phyloP scores from a whole-genome alignment of 1,140 invertebrate genomes.

The Latrodectus geometricus region DNA sequence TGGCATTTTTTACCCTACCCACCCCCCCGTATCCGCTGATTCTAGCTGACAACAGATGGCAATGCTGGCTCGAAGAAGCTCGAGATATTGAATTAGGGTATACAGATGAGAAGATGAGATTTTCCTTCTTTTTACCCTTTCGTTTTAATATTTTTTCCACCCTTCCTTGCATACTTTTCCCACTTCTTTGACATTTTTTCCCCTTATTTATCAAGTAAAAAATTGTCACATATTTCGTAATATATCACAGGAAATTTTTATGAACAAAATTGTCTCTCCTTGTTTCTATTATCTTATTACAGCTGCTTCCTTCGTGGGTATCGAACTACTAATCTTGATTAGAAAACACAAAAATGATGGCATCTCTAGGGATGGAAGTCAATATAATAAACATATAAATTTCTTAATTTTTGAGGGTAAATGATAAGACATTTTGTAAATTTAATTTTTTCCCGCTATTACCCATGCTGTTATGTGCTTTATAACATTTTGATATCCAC shows the following conservation, averaged over 20 bases:
- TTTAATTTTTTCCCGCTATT: no score
- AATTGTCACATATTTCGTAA: conserved; percentile 59
- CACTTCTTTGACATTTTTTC: conserved; percentile 37
- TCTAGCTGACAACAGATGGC: conserved; percentile 52
- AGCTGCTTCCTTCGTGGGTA: conserved; percentile 16
- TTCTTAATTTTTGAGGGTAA: no score
- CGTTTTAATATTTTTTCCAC: conserved; percentile 42
- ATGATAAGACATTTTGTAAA: no score
- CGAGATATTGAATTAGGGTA: conserved; percentile 40
- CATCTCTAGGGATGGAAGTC: no score
- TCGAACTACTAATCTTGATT: neutral
- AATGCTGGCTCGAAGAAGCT: conserved; percentile 54
- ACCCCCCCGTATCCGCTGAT: neutral
- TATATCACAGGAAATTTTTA: conserved; percentile 54
- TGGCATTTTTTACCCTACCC: conserved; percentile 28
- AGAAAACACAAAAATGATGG: no score
- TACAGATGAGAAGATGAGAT: conserved; percentile 48
- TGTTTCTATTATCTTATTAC: conserved; percentile 52
- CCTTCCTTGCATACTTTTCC: conserved; percentile 40
- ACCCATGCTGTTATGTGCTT: no score
- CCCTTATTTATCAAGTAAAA: conserved; percentile 55
- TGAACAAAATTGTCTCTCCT: conserved; percentile 57
- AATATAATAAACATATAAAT: no score
- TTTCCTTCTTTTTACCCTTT: conserved; percentile 32
- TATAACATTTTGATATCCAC: no score